Conservation (phyloP, 2,888 invertebrate genomes). For the Biston betularia region DNA sequence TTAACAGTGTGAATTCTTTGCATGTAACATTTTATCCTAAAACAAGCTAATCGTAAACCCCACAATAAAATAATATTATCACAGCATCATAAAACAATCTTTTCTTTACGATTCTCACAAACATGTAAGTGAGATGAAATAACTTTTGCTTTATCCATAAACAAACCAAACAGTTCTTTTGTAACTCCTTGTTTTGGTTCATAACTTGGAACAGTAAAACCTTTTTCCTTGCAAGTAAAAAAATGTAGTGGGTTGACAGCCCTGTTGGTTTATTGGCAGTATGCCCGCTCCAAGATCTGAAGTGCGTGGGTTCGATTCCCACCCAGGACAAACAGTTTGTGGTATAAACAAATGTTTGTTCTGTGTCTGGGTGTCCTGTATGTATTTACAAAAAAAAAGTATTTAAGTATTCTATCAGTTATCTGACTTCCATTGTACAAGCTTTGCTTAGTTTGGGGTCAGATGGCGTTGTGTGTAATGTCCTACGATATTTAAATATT, state of each 20-base stretch:
- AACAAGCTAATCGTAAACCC: constrained; percentile 53
- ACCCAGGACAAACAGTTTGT: too few species aligned
- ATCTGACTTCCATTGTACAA: too few species aligned
- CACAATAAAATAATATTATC: constrained; percentile 67
- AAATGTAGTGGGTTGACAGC: constrained; percentile 1
- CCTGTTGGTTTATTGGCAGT: too few species aligned
- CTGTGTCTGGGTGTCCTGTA: too few species aligned
- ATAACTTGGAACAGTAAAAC: constrained; percentile 42
- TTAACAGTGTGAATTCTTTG: constrained; percentile 2
- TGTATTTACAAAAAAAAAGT: too few species aligned
- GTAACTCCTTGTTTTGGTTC: constrained; percentile 29
- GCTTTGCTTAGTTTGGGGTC: too few species aligned
- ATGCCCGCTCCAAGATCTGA: too few species aligned
- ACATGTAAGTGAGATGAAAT: constrained; percentile 66
- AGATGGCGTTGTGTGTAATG: too few species aligned
- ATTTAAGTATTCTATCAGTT: too few species aligned
- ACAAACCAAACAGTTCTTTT: constrained; percentile 45
- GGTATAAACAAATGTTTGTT: too few species aligned
- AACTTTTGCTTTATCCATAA: constrained; percentile 60
- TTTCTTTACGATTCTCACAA: constrained; percentile 65
- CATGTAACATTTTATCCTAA: constrained; percentile 21
- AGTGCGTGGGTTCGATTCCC: too few species aligned
- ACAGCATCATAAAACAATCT: constrained; percentile 65
- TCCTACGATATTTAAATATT: too few species aligned
- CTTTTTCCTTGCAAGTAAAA: background rate